Evolutionary conservation across 2,888 invertebrate genomes (phyloP).

Genomic region (Helicoverpa assulta): DNA sequence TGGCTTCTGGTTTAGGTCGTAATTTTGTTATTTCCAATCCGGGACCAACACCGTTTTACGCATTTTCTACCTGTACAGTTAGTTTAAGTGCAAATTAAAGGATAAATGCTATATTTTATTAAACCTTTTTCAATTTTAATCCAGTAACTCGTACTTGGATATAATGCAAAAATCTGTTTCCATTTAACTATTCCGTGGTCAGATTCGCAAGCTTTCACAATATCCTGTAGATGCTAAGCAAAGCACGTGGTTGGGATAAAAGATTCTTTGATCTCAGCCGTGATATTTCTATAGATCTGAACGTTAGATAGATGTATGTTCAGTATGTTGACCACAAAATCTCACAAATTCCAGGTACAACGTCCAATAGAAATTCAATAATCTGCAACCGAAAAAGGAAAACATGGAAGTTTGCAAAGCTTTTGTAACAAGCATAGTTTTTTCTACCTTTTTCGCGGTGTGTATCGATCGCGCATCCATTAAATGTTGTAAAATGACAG

Average conservation of each 20-base stretch:
- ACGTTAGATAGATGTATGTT: not conserved
- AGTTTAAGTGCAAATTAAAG: not conserved
- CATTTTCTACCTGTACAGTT: not conserved
- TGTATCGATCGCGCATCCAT: conserved; percentile 67
- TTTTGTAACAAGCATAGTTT: conserved; percentile 46
- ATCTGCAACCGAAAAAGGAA: conserved; percentile 31
- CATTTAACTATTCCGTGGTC: not conserved
- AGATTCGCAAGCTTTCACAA: conserved; percentile 19
- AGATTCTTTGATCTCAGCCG: not conserved
- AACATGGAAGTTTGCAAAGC: conserved; percentile 44
- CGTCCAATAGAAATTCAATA: conserved; percentile 36
- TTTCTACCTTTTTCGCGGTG: conserved; percentile 47
- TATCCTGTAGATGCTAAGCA: conserved; percentile 26
- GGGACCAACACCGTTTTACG: not conserved
- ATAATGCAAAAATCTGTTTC: conserved; percentile 7
- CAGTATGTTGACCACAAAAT: conserved; percentile 25
- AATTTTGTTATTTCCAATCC: conserved; percentile 23
- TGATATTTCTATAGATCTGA: no score
- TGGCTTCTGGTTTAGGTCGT: conserved; percentile 11
- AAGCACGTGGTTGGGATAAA: conserved; percentile 13
- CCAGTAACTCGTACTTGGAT: not conserved
- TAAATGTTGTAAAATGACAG: conserved; percentile 71
- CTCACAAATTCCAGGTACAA: conserved; percentile 18
- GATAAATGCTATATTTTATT: not conserved
- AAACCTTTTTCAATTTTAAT: not conserved